Base-by-base conservation (phyloP, 2,888 invertebrate genomes). In the Clunio marinus region DNA sequence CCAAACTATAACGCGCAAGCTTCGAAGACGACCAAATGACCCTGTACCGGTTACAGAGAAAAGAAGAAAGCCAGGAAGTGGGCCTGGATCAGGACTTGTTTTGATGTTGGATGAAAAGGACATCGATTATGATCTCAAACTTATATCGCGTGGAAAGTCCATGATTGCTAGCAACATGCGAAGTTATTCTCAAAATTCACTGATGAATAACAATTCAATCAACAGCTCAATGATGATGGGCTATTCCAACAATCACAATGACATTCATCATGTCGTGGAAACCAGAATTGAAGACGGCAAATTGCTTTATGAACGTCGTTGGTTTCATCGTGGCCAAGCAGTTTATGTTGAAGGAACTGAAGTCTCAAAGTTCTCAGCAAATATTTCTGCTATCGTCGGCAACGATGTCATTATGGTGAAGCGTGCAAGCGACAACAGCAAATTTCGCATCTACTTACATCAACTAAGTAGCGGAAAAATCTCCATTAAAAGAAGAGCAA, bases 251-350 rank as follows among this genome's bases (percentile, higher is more conserved):
- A 66, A 69, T 2, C 70, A 70, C 22, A 70, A 70, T 17, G 28
- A 45, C 17, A n/a, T 5, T 0, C 8, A 71, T 51, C 78, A 84
- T 62, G 77, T 84, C 71, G 83, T 86, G 57, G 96, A 96, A 74
- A 91, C 93, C 2, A 85, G 91, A 71, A 93, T 96, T 72, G 96
- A 96, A 80, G 96, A 96, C 80, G 96, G 96, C 66, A 94, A 96
- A 80, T 81, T 97, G 70, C 82, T 93, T 74, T 96, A 93, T 80
- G 96, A 96, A 80, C 85, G 94, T 71, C 84, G 93, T 75, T 96
- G 96, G 96, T 96, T 90, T 80, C 95, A 96, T 75, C 84, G 96
- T 70, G 96, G 96, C 0, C 96, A 96, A 80, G 89, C 92, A 71
- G 90, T 96, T 35, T 93, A 89, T 77, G 88, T 95, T 2, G 94